These are phyloP conservation scores for Brienomyrus brachyistius DNA, from an alignment of 2,113 vertebrate species.

Conservation along the genomic window DNA sequence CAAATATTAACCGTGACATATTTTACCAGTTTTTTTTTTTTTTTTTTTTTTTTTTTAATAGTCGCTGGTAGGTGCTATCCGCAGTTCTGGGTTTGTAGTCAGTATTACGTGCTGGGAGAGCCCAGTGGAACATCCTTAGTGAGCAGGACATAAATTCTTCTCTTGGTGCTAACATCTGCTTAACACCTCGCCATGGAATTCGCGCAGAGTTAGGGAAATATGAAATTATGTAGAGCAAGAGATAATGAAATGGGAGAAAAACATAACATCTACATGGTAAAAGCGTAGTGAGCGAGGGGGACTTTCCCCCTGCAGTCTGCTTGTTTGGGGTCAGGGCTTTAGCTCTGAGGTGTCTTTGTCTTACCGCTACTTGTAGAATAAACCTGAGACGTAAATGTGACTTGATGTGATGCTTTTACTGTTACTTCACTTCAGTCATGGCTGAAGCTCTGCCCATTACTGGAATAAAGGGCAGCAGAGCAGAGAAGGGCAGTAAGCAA, in stretches of 20 bases:
- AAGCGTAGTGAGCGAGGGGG: not conserved
- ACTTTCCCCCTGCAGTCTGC: not conserved
- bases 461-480: not conserved
- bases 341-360: not conserved
- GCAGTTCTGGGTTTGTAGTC: not conserved
- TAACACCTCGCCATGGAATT: slow-evolving; percentile 39
- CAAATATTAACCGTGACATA: not conserved
- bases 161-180: slow-evolving; percentile 36
- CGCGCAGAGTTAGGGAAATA: slow-evolving; percentile 30
- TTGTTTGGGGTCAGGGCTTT: not conserved
- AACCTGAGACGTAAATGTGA: not conserved
- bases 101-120: not conserved
- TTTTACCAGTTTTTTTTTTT: not conserved
- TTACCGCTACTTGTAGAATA: not conserved
- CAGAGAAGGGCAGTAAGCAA: not conserved
- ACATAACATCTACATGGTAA: not conserved
- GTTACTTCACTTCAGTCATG: not conserved
- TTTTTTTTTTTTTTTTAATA: not conserved
- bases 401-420: not conserved
- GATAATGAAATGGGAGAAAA: slow-evolving; percentile 33
- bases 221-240: slow-evolving; percentile 43
- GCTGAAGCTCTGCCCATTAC: not conserved
- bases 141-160: not conserved
- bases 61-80: not conserved
- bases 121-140: not conserved